A percentile compares a stretch with the other conserved stretches of the same genome.
These are phyloP conservation scores for Nymphalis c-album DNA, from an alignment of 2,888 invertebrate genomes.

Conservation along the genomic window DNA sequence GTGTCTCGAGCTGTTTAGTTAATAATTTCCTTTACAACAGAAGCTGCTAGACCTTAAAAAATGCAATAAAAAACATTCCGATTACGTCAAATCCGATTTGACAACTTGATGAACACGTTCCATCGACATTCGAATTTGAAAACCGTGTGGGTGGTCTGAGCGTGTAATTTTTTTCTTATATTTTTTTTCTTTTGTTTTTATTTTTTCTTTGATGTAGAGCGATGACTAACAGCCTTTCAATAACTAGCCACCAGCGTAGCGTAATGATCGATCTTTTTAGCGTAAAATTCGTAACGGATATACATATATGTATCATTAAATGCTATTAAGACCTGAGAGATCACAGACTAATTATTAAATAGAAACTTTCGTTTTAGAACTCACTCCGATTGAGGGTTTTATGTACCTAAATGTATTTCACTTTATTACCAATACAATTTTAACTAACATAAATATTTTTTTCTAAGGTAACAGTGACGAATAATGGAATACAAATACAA, in stretches of 20 bases:
- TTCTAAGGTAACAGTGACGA: constrained; percentile 24
- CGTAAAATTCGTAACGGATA: constrained; percentile 42
- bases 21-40: constrained; percentile 45
- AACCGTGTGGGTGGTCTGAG: constrained; percentile 75
- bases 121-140: constrained; percentile 67
- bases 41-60: constrained; percentile 49
- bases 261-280: constrained; percentile 62
- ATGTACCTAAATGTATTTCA: not conserved
- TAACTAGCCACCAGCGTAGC: constrained; percentile 72
- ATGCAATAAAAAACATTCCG: constrained; percentile 64
- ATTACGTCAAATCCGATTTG: constrained; percentile 80
- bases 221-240: constrained; percentile 75
- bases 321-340: not conserved
- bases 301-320: not conserved
- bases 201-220: constrained; percentile 60
- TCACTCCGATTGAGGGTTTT: not conserved
- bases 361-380: no score
- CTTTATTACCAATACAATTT: not conserved
- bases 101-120: constrained; percentile 80
- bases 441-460: constrained; percentile 15
- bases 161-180: constrained; percentile 45
- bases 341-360: no score
- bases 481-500: constrained; percentile 31
- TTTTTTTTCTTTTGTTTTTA: constrained; percentile 59
- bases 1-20: constrained; percentile 36